Conservation (phyloP, 2,113 vertebrate genomes). For the Empidonax traillii region DNA sequence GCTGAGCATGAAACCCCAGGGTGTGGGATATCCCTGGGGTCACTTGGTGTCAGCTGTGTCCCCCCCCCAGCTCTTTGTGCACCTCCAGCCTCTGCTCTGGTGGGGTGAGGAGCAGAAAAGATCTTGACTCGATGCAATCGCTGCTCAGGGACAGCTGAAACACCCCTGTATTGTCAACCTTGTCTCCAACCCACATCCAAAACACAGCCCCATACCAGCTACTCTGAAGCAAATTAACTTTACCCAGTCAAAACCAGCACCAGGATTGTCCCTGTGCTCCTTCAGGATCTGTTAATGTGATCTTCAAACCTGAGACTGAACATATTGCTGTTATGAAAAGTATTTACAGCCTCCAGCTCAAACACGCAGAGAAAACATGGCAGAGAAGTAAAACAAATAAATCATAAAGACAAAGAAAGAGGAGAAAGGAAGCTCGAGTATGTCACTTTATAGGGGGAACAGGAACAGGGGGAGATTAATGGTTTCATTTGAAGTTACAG, state of each 20-base stretch:
- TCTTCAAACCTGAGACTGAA: background rate
- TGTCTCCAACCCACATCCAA: background rate
- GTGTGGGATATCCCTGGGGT: background rate
- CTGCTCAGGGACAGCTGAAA: background rate
- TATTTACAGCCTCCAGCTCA: conserved; percentile 43
- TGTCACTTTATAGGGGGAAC: conserved; percentile 15
- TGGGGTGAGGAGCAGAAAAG: background rate
- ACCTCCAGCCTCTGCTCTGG: background rate
- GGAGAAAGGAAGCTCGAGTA: background rate
- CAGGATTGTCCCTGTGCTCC: background rate
- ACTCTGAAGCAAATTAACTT: background rate
- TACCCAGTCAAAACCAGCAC: background rate
- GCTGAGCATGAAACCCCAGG: too few relatives aligned
- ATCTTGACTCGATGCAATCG: background rate
- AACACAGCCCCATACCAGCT: background rate
- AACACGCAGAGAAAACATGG: background rate
- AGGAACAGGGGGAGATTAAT: background rate
- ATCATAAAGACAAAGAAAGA: conserved; percentile 64
- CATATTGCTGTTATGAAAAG: conserved; percentile 1
- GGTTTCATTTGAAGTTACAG: conserved; percentile 35
- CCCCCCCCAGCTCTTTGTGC: background rate
- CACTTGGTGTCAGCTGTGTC: background rate
- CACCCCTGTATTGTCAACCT: fast-evolving
- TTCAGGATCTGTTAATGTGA: background rate
- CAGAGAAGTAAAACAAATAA: conserved; percentile 52